Conservation (phyloP, 2,888 invertebrate genomes). For the Lasioglossum morio region DNA sequence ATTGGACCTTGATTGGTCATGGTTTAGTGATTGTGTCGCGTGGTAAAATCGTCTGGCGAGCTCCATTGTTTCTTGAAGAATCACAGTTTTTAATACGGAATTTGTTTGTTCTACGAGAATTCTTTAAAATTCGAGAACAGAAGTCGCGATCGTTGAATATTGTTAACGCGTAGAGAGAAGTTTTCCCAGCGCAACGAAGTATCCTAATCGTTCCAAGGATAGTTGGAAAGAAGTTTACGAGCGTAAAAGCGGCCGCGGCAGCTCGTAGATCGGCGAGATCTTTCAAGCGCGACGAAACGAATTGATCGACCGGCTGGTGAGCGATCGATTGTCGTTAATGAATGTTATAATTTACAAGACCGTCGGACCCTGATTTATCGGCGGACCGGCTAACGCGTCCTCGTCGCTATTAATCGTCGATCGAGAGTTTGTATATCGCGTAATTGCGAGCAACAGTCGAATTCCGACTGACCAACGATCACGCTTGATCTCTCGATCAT, state of each 20-base stretch:
- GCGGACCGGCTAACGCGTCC: slow-evolving; percentile 20
- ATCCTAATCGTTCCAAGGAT: slow-evolving; percentile 46
- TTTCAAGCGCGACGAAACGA: slow-evolving; percentile 54
- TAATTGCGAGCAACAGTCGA: slow-evolving; percentile 48
- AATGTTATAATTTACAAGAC: slow-evolving; percentile 58
- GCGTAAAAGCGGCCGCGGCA: slow-evolving; percentile 3
- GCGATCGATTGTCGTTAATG: slow-evolving; percentile 61
- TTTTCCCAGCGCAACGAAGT: slow-evolving; percentile 9
- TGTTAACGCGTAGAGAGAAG: background rate
- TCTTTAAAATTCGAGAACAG: too few relatives aligned
- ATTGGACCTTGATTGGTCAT: background rate
- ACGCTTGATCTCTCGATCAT: background rate
- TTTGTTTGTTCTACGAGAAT: too few relatives aligned
- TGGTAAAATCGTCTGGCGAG: background rate
- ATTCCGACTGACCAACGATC: slow-evolving; percentile 14
- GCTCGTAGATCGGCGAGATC: slow-evolving; percentile 42
- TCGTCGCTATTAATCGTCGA: slow-evolving; percentile 40
- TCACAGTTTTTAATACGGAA: background rate
- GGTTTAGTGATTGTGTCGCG: background rate
- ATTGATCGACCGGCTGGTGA: slow-evolving; percentile 41
- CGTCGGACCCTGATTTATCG: slow-evolving; percentile 50
- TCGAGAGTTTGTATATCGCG: slow-evolving; percentile 32
- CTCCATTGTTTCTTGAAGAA: background rate
- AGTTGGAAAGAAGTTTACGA: slow-evolving; percentile 34
- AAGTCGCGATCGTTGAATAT: background rate